Evolutionary conservation across 2,888 invertebrate species (phyloP).

Genomic region (Syrista parreyssii): DNA sequence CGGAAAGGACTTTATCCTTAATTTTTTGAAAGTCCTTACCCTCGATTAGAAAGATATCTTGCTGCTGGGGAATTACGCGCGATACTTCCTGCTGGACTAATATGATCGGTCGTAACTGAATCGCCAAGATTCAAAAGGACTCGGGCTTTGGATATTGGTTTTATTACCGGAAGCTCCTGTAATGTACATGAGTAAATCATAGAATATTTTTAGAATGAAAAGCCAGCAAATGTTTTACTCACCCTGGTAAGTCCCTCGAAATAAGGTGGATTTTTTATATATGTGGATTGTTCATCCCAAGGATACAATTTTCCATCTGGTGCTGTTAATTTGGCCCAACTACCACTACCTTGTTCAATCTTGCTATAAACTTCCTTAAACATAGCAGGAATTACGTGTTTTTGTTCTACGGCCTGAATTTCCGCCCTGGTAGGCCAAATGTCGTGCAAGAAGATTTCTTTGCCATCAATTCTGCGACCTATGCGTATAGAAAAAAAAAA

Average conservation of each 20-base stretch:
- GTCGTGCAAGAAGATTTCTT: slow-evolving; percentile 85
- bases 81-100: slow-evolving; percentile 98
- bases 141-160: slow-evolving; percentile 78
- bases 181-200: slow-evolving; percentile 21
- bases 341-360: slow-evolving; percentile 85
- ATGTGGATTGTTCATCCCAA: slow-evolving; percentile 92
- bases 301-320: slow-evolving; percentile 88
- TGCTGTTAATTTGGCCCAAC: slow-evolving; percentile 86
- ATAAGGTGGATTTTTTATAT: slow-evolving; percentile 96
- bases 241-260: slow-evolving; percentile 82
- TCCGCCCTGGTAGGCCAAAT: slow-evolving; percentile 95
- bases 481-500: slow-evolving; percentile 27
- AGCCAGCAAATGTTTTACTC: slow-evolving; percentile 32
- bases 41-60: slow-evolving; percentile 78
- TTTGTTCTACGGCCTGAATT: slow-evolving; percentile 89
- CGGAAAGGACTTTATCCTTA: background rate
- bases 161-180: slow-evolving; percentile 72
- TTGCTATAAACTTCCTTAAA: slow-evolving; percentile 90
- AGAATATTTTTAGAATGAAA: background rate
- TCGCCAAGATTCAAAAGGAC: slow-evolving; percentile 91
- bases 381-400: slow-evolving; percentile 95
- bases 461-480: slow-evolving; percentile 77
- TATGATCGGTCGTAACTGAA: slow-evolving; percentile 98
- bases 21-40: slow-evolving; percentile 68
- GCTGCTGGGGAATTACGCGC: slow-evolving; percentile 95